A percentile compares a stretch with the other conserved stretches of the same genome.
These are phyloP conservation scores for Gavialis gangeticus DNA, from an alignment of 2,113 vertebrate genomes.

Conservation along the genomic window DNA sequence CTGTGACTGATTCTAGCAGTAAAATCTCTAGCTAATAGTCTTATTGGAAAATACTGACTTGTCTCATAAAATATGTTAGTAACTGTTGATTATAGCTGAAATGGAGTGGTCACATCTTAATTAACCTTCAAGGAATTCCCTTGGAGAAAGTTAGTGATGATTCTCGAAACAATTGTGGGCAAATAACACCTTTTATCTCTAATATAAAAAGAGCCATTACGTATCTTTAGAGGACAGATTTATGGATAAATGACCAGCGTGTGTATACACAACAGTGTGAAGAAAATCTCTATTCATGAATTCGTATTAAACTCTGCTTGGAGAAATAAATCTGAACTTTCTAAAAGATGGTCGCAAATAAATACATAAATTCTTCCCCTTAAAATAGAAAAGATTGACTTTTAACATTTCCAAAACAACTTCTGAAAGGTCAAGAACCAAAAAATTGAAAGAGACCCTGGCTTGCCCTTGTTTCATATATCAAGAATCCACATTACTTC, in stretches of 20 bases:
- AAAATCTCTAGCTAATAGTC: background rate
- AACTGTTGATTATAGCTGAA: background rate
- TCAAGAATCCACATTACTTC: background rate
- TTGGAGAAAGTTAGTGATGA: background rate
- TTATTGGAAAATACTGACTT: background rate
- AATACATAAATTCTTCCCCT: background rate
- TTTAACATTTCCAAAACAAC: background rate
- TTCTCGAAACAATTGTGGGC: background rate
- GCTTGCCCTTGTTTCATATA: background rate
- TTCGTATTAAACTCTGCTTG: background rate
- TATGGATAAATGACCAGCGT: background rate
- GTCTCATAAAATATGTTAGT: background rate
- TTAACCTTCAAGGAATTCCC: background rate
- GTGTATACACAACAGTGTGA: background rate
- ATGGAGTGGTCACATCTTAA: background rate
- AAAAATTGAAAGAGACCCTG: background rate
- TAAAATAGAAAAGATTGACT: background rate
- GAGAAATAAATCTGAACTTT: constrained; percentile 20
- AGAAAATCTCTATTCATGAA: background rate
- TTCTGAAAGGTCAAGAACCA: background rate
- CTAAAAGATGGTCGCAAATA: background rate
- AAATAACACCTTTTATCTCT: background rate
- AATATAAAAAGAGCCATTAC: background rate
- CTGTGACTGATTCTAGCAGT: no score
- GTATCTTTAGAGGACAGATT: background rate